phyloP scores from a whole-genome alignment of 2,113 vertebrate genomes.

The Merops nubicus region DNA sequence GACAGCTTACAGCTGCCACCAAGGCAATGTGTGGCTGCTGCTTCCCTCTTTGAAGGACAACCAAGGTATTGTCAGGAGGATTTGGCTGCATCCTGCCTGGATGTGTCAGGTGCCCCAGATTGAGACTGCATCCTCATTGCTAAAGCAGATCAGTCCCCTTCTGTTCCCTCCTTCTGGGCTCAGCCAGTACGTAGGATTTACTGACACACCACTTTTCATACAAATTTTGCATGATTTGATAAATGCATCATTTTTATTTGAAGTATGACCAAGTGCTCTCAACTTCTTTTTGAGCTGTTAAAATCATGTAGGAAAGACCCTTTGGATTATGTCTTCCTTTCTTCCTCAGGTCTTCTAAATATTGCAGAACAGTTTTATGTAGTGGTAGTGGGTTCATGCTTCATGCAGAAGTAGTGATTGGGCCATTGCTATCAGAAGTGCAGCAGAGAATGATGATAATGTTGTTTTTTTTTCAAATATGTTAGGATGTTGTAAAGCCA shows the following conservation, averaged over 20 bases:
- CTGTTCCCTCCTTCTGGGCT: neutral
- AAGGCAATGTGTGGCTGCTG: neutral
- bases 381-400: neutral
- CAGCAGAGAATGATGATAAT: neutral
- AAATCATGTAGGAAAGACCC: neutral
- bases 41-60: neutral
- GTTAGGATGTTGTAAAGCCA: neutral
- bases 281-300: neutral
- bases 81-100: neutral
- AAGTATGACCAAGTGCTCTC: neutral
- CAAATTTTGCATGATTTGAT: neutral
- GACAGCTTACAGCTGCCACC: neutral
- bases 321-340: neutral
- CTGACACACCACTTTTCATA: neutral
- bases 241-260: neutral
- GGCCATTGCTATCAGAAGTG: neutral
- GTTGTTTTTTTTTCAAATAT: neutral
- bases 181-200: neutral
- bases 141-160: neutral
- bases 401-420: neutral
- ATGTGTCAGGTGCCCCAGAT: neutral
- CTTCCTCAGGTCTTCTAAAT: neutral
- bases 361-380: neutral
- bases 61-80: neutral
- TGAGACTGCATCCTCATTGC: neutral